These are phyloP conservation scores for Brienomyrus brachyistius DNA, from an alignment of 2,113 vertebrate genomes.

Conservation along the genomic window DNA sequence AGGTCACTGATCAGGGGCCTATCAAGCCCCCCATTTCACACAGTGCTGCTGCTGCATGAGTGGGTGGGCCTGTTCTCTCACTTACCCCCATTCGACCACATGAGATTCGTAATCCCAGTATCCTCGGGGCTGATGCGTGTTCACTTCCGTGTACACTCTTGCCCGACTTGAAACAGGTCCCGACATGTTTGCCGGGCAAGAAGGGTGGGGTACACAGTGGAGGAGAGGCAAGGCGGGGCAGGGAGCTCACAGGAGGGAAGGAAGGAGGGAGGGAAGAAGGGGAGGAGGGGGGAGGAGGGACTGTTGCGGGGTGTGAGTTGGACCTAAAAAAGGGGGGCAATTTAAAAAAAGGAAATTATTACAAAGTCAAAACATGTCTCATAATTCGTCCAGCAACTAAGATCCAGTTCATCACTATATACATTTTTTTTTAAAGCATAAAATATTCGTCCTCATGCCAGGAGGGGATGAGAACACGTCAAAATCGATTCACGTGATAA, in stretches of 20 bases:
- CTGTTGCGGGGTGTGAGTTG: not conserved
- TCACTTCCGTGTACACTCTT: slow-evolving; percentile 80
- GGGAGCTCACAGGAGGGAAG: not conserved
- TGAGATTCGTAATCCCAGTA: slow-evolving; percentile 82
- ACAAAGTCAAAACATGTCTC: not conserved
- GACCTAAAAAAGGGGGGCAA: not conserved
- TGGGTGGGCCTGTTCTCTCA: not conserved
- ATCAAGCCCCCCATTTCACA: not conserved
- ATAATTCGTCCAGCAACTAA: not conserved
- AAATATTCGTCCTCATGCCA: not conserved
- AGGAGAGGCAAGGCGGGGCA: not conserved
- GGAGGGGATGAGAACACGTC: not conserved
- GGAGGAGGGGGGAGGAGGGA: not conserved
- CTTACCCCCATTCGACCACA: slow-evolving; percentile 79
- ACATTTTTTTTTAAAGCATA: not conserved
- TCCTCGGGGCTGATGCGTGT: slow-evolving; percentile 77
- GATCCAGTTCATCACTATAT: not conserved
- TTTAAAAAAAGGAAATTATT: not conserved
- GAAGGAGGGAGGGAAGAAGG: not conserved
- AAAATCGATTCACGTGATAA: not conserved
- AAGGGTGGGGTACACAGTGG: not conserved
- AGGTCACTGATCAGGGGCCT: not conserved
- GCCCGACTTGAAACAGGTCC: slow-evolving; percentile 79
- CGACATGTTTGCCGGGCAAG: slow-evolving; percentile 67
- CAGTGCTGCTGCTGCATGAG: not conserved